Base-by-base conservation (phyloP, 1,140 invertebrate species). In the Anthonomus grandis region DNA sequence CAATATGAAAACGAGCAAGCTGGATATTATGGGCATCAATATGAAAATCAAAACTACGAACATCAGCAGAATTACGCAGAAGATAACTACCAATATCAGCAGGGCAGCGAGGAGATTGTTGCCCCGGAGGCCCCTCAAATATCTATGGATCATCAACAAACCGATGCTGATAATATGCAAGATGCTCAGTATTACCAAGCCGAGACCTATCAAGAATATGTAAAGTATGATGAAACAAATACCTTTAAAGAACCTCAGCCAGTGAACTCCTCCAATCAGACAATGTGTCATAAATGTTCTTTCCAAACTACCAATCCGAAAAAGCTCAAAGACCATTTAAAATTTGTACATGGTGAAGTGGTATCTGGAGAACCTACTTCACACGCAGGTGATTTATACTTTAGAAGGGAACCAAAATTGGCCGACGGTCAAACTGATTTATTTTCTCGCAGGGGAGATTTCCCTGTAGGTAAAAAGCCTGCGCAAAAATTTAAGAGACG, bases 261-360 rank as follows among this genome's bases (percentile, higher is more conserved):
- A 9, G 19, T n/a, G 15, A 15, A 5, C 2, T 12, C 15, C 10
- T 9, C 3, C 4, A 34, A 24, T 15, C 47, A 51, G 19, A 58
- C 18, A 18, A 59, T 46, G 49, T 59, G 57, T 31, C 49, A 45
- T 17, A 52, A 47, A 42, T 59, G 57, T 23, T 52, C 57, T 3
- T 59, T 59, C 13, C 57, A 59, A 50, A 59, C 57, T 8, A 46
- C 48, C 13, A 62, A 62, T 36, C 31, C 50, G 5, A 61, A 64
- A 12, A 59, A 55, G 13, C 24, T 62, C 3, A 48, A 47, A 39
- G 49, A 51, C 17, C 63, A 64, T 59, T 46, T 64, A 12, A 36
- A 46, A 21, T 54, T 59, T 25, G 60, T 62, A 19, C 63, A 64
- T 41, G 42, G 52, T 9, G 34, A 62, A 21, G 27, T 31, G 1